These are phyloP conservation scores for Gobius niger DNA, from an alignment of 2,113 vertebrate genomes.

Conservation along the genomic window DNA sequence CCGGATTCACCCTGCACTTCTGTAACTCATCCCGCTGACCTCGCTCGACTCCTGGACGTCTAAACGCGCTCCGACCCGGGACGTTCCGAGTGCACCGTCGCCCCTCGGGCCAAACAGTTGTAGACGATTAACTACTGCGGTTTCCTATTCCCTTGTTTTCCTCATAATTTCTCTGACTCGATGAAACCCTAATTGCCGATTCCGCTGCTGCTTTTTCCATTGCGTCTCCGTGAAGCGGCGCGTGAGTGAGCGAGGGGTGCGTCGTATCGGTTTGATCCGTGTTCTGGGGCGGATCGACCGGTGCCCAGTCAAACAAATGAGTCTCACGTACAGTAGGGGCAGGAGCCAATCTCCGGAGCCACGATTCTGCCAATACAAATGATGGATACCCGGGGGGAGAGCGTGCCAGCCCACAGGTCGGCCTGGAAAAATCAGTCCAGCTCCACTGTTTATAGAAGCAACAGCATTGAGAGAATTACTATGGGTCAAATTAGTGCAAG, in stretches of 20 bases:
- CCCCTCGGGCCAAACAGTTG: slow-evolving; percentile 10
- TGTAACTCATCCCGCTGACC: no score
- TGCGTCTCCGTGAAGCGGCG: slow-evolving; percentile 4
- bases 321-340: slow-evolving; percentile 47
- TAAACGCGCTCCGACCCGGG: no score
- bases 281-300: slow-evolving; percentile 39
- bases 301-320: slow-evolving; percentile 69
- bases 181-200: slow-evolving; percentile 22
- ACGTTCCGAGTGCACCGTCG: slow-evolving; percentile 47
- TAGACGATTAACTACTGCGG: slow-evolving; percentile 9
- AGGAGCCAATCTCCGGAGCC: slow-evolving; percentile 55
- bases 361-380: slow-evolving; percentile 65
- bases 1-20: no score
- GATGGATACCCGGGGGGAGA: slow-evolving; percentile 44
- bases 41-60: no score
- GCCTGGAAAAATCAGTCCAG: slow-evolving; percentile 56
- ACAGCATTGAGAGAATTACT: slow-evolving; percentile 51
- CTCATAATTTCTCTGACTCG: slow-evolving; percentile 10
- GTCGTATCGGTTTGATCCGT: slow-evolving; percentile 61
- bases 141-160: slow-evolving; percentile 23
- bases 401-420: slow-evolving; percentile 60
- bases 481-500: slow-evolving; percentile 18
- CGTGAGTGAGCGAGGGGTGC: slow-evolving; percentile 40
- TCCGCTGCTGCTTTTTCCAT: slow-evolving; percentile 7
- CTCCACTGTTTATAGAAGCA: slow-evolving; percentile 33